phyloP scores from a whole-genome alignment of 2,888 invertebrate species.

The Cerastis leucographa region DNA sequence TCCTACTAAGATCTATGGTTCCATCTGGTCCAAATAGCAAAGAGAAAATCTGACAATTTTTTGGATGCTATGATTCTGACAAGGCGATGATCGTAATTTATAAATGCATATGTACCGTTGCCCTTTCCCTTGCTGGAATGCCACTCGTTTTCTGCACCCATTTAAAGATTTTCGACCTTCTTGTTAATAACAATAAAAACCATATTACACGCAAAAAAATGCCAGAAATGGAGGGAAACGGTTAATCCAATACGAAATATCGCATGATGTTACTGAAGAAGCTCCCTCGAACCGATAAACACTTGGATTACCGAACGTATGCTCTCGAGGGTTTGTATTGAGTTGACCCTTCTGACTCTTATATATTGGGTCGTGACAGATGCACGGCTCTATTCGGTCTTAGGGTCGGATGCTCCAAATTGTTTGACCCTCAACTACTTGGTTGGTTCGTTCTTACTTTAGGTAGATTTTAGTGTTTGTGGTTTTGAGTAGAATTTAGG shows the following conservation, averaged over 20 bases:
- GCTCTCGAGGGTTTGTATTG: conserved; percentile 51
- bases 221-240: conserved; percentile 1
- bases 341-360: conserved; percentile 54
- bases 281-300: conserved; percentile 44
- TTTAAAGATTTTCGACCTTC: background rate
- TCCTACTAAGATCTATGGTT: background rate
- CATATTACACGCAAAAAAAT: conserved; percentile 1
- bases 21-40: background rate
- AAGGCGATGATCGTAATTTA: background rate
- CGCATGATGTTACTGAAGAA: conserved; percentile 22
- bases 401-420: conserved; percentile 32
- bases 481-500: background rate
- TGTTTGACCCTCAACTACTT: conserved; percentile 27
- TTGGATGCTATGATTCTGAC: background rate
- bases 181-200: background rate
- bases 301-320: conserved; percentile 54
- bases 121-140: background rate
- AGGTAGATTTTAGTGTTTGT: background rate
- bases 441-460: conserved; percentile 1
- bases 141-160: background rate
- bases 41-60: background rate
- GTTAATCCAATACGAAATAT: conserved; percentile 32
- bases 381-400: conserved; percentile 35
- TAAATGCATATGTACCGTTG: background rate
- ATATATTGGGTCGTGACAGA: conserved; percentile 51